Evolutionary conservation across 2,797 vertebrate genomes (phyloP), one percentile per base, ranked within the genome.

Genomic region (Hylomyscus alleni): DNA sequence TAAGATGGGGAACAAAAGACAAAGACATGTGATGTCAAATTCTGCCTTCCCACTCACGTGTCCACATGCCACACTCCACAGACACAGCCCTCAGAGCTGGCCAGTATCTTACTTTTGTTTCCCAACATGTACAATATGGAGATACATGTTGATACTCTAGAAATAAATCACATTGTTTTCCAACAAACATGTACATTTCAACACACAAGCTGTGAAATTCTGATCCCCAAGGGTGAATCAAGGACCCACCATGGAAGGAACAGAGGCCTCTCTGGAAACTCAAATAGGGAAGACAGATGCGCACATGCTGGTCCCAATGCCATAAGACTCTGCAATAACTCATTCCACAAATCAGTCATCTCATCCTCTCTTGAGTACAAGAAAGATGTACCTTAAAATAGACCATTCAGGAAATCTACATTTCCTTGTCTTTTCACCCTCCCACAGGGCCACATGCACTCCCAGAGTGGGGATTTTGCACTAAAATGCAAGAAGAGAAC

Each of bases 161-260:
- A 82, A 88, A 65, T 3, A 69, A 44, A 29, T 26, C 50, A 17
- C 37, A 52, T 69, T 85, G 73, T 87, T 73, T 91, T 6, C 52
- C 58, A 93, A 87, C 31, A 67, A 29, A 91, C 60, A 37, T 50
- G 44, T 77, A 69, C 62, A 87, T 91, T 5, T 92, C 96, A 96
- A 75, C n/a, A 47, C 10, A n/a, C 84, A 3, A 90, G 84, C 47
- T 56, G 11, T 1, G 0, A 97, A 85, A 54, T 80, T 54, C 73
- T 52, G 82, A 97, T 31, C n/a, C 75, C 62, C 31, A 76, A 54
- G 9, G 54, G 77, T 93, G 75, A 95, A 69, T 15, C 13, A 80
- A 97, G 78, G 62, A 50, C 12, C n/a, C 12, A 93, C 54, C 1
- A 20, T 5, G 34, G 40, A 97, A 97, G 95, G 20, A 90, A 4